Conservation (phyloP, 2,888 invertebrate genomes). For the Melipona beecheii region DNA sequence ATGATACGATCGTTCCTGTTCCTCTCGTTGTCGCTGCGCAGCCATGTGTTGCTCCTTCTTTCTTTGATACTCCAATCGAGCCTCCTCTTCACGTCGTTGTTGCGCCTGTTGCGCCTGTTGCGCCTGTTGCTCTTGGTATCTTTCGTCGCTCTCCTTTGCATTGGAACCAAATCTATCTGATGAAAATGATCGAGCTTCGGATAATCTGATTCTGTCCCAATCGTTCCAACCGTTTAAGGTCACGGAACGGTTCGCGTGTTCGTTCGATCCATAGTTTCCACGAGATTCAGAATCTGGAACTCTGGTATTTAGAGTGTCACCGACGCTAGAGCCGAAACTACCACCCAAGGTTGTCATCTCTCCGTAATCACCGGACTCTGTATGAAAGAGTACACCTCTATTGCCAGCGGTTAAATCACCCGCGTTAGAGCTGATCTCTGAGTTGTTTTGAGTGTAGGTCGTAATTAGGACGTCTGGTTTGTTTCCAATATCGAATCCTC, state of each 20-base stretch:
- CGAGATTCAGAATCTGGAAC: constrained; percentile 17
- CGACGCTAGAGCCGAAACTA: constrained; percentile 50
- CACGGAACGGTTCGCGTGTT: constrained; percentile 34
- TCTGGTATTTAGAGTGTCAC: constrained; percentile 34
- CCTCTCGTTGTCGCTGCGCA: constrained; percentile 41
- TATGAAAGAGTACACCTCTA: constrained; percentile 60
- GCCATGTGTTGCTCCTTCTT: constrained; percentile 41
- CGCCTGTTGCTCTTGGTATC: constrained; percentile 60
- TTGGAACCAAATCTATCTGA: constrained; percentile 4
- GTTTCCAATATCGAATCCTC: constrained; percentile 63
- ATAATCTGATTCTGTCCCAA: constrained; percentile 46
- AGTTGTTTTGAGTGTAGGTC: constrained; percentile 70
- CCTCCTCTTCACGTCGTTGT: constrained; percentile 54
- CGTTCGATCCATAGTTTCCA: constrained; percentile 4
- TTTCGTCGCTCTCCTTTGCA: constrained; percentile 29
- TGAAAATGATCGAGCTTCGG: constrained; percentile 18
- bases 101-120: constrained; percentile 63
- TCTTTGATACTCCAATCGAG: constrained; percentile 27
- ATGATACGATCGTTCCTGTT: constrained; percentile 46
- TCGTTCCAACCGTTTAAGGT: constrained; percentile 53
- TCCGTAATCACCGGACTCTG: constrained; percentile 56
- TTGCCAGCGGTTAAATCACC: constrained; percentile 31
- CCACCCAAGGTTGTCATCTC: constrained; percentile 40
- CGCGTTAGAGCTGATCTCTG: constrained; percentile 48
- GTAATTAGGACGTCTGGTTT: constrained; percentile 64